Base-by-base conservation (phyloP, 2,888 invertebrate genomes). In the Melanotus villosus region DNA sequence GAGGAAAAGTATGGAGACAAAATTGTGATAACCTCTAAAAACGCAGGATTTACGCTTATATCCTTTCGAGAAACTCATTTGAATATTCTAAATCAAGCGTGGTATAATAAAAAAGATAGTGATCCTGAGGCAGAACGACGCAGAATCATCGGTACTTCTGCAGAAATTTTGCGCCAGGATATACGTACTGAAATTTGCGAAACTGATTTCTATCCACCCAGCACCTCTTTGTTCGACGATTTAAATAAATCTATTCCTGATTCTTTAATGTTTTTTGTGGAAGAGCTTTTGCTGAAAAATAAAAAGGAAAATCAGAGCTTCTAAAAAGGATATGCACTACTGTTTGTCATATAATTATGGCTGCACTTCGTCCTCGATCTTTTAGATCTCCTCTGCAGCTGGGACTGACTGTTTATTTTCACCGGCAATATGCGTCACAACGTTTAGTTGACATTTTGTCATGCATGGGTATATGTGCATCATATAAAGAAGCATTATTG, bases 81-180 rank as follows among this genome's bases (percentile, higher is more conserved):
- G 32, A 77, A 77, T 72, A 78, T 79, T 80, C 65, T 73, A 18
- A 75, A 62, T 68, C 69, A 77, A 78, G 73, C 74, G 30, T 78
- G 75, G 75, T 75, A 70, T 57, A 75, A 77, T 52, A 78, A 78
- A 60, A 76, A 74, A 75, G 70, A 50, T 4, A 12, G 1, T 57
- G 72, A 76, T 77, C 47, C 73, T 75, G 75, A 67, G 60, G 75
- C 76, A 76, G 69, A 78, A 71, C 75, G 75, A 66, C 73, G 73
- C 7, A 74, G 67, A 73, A 57, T 68, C 12, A 26, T 75, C 30
- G 58, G 73, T 71, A 16, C 73, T 43, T 76, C 76, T 58, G 73
- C 73, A 71, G 68, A 63, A 47, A 77, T 77, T 34, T 45, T 62
- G 45, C 43, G 32, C 2, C 41, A 59, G n/a, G 45, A 59, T 68